These are phyloP conservation scores for Crocodylus rhombifer DNA, from an alignment of 2,797 vertebrate species.

Conservation along the genomic window DNA sequence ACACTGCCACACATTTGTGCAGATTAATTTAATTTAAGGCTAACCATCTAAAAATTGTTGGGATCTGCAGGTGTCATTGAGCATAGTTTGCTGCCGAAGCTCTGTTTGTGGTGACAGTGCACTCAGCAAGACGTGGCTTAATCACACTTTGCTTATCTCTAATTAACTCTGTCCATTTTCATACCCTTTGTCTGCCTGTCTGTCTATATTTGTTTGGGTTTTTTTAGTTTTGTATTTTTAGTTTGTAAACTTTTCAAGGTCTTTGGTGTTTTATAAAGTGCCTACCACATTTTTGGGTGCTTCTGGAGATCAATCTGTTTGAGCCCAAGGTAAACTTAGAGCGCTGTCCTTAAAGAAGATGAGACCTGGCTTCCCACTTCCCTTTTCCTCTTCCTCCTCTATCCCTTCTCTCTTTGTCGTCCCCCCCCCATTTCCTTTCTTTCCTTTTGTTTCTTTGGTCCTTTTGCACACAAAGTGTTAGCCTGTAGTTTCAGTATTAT, in stretches of 20 bases:
- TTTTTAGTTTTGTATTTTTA: not conserved
- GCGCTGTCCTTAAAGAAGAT: not conserved
- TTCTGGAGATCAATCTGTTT: not conserved
- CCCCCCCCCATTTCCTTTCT: not conserved
- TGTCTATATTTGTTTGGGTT: not conserved
- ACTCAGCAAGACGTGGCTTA: not conserved
- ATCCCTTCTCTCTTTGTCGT: not conserved
- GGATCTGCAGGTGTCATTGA: accelerated
- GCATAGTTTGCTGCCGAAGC: not conserved
- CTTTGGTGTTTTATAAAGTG: not conserved
- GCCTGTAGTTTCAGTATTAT: not conserved
- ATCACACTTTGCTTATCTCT: not conserved
- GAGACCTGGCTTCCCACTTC: not conserved
- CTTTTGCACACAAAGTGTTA: too few species aligned
- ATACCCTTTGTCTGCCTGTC: not conserved
- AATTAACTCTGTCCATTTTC: not conserved
- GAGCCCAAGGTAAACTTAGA: not conserved
- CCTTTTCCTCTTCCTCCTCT: not conserved
- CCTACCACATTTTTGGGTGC: not conserved
- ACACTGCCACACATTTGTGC: not conserved
- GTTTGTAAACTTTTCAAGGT: not conserved
- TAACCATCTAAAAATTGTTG: not conserved
- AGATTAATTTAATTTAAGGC: not conserved
- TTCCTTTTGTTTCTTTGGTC: not conserved
- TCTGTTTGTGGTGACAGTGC: not conserved